Evolutionary conservation across 2,888 invertebrate genomes (phyloP).

Genomic region (Drosophila borborema): DNA sequence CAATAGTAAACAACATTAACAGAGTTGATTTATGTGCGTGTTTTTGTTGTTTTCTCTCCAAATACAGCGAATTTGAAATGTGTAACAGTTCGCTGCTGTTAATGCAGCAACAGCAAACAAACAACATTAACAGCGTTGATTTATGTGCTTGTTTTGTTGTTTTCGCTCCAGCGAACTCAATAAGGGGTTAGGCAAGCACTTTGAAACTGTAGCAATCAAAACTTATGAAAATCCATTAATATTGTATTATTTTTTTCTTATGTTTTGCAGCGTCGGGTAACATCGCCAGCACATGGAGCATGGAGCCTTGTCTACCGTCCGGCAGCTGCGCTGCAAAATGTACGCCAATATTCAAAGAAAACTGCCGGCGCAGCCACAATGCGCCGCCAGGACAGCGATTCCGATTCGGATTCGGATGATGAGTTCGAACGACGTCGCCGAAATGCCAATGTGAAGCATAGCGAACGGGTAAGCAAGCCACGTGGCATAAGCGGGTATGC

Average conservation of each 20-base stretch:
- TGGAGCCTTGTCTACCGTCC: constrained; percentile 51
- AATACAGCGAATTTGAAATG: constrained; percentile 4
- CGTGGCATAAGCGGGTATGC: constrained; percentile 28
- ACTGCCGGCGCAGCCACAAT: constrained; percentile 57
- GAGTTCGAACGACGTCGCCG: constrained; percentile 78
- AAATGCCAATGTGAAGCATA: constrained; percentile 66
- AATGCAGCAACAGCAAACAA: constrained; percentile 32
- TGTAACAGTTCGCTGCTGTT: constrained; percentile 31
- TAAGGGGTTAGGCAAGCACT: constrained; percentile 32
- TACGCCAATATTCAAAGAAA: constrained; percentile 80
- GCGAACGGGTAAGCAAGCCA: constrained; percentile 74
- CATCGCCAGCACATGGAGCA: constrained; percentile 29
- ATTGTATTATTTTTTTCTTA: constrained; percentile 7
- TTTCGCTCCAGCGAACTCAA: background rate
- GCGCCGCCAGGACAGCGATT: constrained; percentile 84
- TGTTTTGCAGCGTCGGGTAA: constrained; percentile 41
- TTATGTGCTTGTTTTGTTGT: constrained; percentile 25
- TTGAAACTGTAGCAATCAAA: constrained; percentile 21
- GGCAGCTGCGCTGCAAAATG: constrained; percentile 39
- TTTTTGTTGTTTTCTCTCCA: constrained; percentile 6
- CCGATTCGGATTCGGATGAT: constrained; percentile 87
- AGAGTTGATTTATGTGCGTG: constrained; percentile 31
- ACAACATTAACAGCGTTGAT: constrained; percentile 31
- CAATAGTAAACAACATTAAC: constrained; percentile 36
- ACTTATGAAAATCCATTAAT: background rate